phyloP scores from a whole-genome alignment of 2,797 vertebrate genomes.

The Sebastes melanostomus region DNA sequence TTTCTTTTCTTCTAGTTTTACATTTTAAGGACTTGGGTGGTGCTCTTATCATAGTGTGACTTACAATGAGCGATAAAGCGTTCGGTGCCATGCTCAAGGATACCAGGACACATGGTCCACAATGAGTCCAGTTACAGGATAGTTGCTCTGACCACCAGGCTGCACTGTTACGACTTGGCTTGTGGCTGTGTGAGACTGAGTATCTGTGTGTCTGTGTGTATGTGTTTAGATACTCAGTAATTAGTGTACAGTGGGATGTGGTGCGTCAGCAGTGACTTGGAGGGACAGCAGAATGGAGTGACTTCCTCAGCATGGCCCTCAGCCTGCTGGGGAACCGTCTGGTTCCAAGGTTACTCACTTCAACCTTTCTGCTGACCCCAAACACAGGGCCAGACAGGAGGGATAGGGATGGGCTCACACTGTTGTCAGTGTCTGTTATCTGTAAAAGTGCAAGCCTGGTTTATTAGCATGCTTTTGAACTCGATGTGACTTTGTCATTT shows the following conservation, averaged over 20 bases:
- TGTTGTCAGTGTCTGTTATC: constrained; percentile 5
- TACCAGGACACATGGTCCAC: not conserved
- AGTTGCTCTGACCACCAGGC: constrained; percentile 7
- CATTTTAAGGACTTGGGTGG: constrained; percentile 7
- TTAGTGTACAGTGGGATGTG: constrained; percentile 36
- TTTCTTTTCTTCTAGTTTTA: constrained; percentile 43
- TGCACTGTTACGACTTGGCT: constrained; percentile 8
- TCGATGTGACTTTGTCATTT: constrained; percentile 19
- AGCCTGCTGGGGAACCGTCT: constrained; percentile 75
- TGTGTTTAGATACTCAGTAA: constrained; percentile 35
- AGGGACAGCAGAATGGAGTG: constrained; percentile 44
- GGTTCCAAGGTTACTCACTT: constrained; percentile 65
- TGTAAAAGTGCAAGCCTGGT: constrained; percentile 3
- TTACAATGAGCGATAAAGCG: not conserved
- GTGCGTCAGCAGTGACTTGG: constrained; percentile 57
- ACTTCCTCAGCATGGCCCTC: constrained; percentile 54
- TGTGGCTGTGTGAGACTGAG: not conserved
- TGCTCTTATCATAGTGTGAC: not conserved
- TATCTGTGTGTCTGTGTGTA: constrained; percentile 5
- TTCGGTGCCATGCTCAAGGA: not conserved
- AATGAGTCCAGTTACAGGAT: constrained; percentile 5
- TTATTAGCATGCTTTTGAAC: constrained; percentile 40
- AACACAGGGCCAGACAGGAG: constrained; percentile 11
- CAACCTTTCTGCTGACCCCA: constrained; percentile 66
- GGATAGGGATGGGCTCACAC: not conserved